phyloP scores from a whole-genome alignment of 2,888 invertebrate genomes.

The Lottia gigantea region DNA sequence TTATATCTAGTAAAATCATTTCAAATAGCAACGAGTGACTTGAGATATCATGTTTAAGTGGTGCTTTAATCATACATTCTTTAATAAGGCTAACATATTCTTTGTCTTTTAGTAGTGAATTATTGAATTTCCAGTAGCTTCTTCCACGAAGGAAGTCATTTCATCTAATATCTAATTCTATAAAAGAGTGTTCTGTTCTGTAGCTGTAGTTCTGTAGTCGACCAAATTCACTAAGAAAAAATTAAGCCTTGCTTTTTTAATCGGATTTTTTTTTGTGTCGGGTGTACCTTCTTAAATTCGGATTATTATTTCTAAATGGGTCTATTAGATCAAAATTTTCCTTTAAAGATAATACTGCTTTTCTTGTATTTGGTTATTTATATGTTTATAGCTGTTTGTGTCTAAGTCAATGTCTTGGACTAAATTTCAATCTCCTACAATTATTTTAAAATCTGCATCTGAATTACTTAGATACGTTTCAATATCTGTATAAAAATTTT shows the following conservation, averaged over 20 bases:
- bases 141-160: background rate
- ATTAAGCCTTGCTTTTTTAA: slow-evolving; percentile 15
- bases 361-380: background rate
- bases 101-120: slow-evolving; percentile 15
- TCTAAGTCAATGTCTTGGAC: background rate
- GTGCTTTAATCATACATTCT: background rate
- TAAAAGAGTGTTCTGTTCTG: slow-evolving; percentile 17
- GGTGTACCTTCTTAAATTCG: slow-evolving; percentile 10
- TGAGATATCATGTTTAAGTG: too few species aligned
- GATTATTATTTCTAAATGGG: slow-evolving; percentile 10
- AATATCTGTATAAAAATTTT: background rate
- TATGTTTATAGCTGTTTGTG: background rate
- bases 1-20: background rate
- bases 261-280: slow-evolving; percentile 16
- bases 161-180: slow-evolving; percentile 11
- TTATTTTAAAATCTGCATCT: background rate
- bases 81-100: background rate
- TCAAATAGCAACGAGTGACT: background rate
- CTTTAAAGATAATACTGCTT: background rate
- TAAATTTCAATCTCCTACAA: background rate
- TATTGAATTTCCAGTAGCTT: slow-evolving; percentile 24
- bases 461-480: background rate
- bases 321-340: slow-evolving; percentile 18
- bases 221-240: slow-evolving; percentile 17
- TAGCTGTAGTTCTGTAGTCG: slow-evolving; percentile 5